Percentiles rank a stretch among this genome's conserved stretches.
phyloP scores from a whole-genome alignment of 2,113 vertebrate genomes.

The Tenebrosternarchus preto region DNA sequence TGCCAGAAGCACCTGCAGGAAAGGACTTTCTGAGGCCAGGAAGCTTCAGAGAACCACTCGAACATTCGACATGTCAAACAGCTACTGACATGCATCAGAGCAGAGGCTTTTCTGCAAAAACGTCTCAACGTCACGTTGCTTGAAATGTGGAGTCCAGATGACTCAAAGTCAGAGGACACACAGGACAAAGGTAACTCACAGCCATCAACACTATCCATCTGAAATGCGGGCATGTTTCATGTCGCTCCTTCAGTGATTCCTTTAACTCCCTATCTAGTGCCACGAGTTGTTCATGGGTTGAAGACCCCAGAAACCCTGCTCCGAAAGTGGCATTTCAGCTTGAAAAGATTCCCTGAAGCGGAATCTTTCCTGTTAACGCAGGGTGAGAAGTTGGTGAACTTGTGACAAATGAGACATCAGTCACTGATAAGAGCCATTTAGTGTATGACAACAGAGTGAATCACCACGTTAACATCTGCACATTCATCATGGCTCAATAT shows the following conservation, averaged over 20 bases:
- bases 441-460: slow-evolving; percentile 60
- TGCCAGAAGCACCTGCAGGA: background rate
- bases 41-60: background rate
- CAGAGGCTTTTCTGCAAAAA: background rate
- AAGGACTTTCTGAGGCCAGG: background rate
- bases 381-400: slow-evolving; percentile 47
- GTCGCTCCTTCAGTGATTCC: background rate
- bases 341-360: slow-evolving; percentile 27
- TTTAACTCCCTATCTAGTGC: background rate
- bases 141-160: background rate
- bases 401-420: slow-evolving; percentile 53
- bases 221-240: background rate
- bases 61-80: background rate
- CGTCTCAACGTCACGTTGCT: background rate
- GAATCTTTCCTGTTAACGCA: slow-evolving; percentile 42
- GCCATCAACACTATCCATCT: background rate
- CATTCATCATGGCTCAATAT: slow-evolving; percentile 60
- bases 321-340: background rate
- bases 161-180: background rate
- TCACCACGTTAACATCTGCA: slow-evolving; percentile 63
- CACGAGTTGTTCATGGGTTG: background rate
- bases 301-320: background rate
- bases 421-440: slow-evolving; percentile 64
- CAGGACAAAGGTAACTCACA: background rate
- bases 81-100: background rate